Conservation (phyloP, 2,113 vertebrate genomes). For the Rhinopomastus cyanomelas region DNA sequence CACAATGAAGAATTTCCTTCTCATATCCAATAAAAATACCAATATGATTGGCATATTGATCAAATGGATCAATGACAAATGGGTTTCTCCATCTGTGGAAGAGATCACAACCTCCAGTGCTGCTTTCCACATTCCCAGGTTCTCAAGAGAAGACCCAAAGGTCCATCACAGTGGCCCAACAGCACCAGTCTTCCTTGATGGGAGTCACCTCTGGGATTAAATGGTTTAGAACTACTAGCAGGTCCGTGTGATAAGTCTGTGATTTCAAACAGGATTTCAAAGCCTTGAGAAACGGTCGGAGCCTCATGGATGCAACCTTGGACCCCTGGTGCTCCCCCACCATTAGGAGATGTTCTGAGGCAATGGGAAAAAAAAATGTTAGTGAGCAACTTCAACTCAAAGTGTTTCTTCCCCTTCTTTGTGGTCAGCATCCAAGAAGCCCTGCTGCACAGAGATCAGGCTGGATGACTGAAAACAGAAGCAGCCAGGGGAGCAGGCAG, state of each 20-base stretch:
- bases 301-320: not conserved
- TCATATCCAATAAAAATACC: too few species aligned
- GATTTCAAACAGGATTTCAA: not conserved
- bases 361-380: not conserved
- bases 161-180: accelerated
- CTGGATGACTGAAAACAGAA: conserved; percentile 26
- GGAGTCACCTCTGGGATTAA: not conserved
- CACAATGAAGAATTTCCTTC: too few species aligned
- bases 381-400: not conserved
- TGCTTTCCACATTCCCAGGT: not conserved
- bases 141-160: not conserved
- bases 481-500: conserved; percentile 14
- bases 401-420: not conserved
- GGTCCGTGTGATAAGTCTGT: not conserved
- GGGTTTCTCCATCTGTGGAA: too few species aligned
- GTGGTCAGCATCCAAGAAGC: conserved; percentile 32
- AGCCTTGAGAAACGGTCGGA: not conserved
- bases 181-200: not conserved
- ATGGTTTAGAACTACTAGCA: not conserved
- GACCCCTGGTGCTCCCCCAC: not conserved
- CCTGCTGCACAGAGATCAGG: conserved; percentile 29
- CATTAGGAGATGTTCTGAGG: not conserved
- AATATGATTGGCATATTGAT: too few species aligned
- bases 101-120: not conserved
- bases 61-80: not conserved